Evolutionary conservation across 1,140 invertebrate genomes (phyloP), one percentile per base, ranked within the genome.

Genomic region (Latrodectus geometricus): DNA sequence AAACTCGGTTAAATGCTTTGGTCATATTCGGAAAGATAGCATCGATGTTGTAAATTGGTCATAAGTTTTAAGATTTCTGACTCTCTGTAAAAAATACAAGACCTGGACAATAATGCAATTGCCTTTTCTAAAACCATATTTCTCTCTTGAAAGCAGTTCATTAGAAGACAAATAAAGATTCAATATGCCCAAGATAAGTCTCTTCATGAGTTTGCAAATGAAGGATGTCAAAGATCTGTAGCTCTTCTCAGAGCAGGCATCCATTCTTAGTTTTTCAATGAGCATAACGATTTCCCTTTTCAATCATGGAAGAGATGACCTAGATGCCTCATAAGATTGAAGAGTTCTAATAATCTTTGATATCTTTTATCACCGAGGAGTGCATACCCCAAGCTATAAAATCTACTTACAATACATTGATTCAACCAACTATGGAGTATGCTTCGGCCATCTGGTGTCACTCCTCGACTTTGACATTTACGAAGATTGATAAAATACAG

Each of bases 371-470:
- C 54, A 56, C 8, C 54, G 14, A 56, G 68, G 20, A n/a, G 68
- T 12, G 20, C 68, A 69, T 17, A 9, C 68, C 68, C 68, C 20
- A 17, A 69, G 20, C 9, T n/a, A 9, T 69, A 17, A 69, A 69
- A 69, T 12, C 68, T 69, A 69, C 20, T 21, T 69, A 69, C 20
- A 69, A 9, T n/a, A 69, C 68, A 69, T 21, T 69, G 68, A 69
- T 69, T 21, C 68, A 12, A 8, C 68, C 68, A 69, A 21, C 20
- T 17, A 69, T 69, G 68, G 68, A 69, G 20, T 69, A 69, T 69
- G 68, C 68, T 69, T 69, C 68, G 20, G 12, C 68, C 68, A 12
- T 69, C 68, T 69, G 68, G 68, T 69, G 9, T 12, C 68, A 69
- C 20, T 12, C 68, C 12, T 69, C 68, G 12, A 69, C 68, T 69